phyloP scores from a whole-genome alignment of 1,140 invertebrate genomes.

The Aleiodes sp. region DNA sequence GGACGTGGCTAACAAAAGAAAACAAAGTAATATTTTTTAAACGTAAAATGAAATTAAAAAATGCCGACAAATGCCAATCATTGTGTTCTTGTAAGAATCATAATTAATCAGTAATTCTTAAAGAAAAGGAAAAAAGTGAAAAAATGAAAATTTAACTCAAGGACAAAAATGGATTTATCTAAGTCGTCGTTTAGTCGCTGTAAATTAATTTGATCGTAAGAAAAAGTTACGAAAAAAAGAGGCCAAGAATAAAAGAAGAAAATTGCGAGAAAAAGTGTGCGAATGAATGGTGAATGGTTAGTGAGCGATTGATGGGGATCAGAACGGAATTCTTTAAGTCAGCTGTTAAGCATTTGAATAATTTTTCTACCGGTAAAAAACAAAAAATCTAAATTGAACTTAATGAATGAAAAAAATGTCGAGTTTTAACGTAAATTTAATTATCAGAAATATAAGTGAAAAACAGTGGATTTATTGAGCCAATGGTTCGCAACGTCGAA shows the following conservation, averaged over 20 bases:
- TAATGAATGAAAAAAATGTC: not conserved
- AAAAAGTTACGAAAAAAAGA: not conserved
- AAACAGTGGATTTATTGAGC: not conserved
- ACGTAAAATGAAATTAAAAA: slow-evolving; percentile 27
- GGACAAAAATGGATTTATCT: slow-evolving; percentile 43
- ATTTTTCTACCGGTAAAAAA: slow-evolving; percentile 25
- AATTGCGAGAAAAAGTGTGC: slow-evolving; percentile 7
- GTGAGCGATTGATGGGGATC: not conserved
- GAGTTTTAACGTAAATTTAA: slow-evolving; percentile 16
- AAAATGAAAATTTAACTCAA: slow-evolving; percentile 23
- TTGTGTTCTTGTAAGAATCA: slow-evolving; percentile 58
- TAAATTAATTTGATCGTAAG: slow-evolving; percentile 47
- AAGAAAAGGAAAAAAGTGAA: slow-evolving; percentile 21
- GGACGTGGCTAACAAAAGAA: slow-evolving; percentile 9
- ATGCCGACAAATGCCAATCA: slow-evolving; percentile 52
- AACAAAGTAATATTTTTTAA: slow-evolving; percentile 19
- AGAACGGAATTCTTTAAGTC: slow-evolving; percentile 19
- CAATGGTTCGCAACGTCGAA: slow-evolving; percentile 51
- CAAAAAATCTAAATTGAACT: not conserved
- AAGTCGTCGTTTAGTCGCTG: slow-evolving; percentile 55
- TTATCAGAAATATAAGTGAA: slow-evolving; percentile 17
- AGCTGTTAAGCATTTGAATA: slow-evolving; percentile 19
- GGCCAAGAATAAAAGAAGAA: not conserved
- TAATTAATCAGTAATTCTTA: slow-evolving; percentile 54
- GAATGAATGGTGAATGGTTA: slow-evolving; percentile 18